Conservation (phyloP, 2,113 vertebrate species). For the Rhineura floridana region DNA sequence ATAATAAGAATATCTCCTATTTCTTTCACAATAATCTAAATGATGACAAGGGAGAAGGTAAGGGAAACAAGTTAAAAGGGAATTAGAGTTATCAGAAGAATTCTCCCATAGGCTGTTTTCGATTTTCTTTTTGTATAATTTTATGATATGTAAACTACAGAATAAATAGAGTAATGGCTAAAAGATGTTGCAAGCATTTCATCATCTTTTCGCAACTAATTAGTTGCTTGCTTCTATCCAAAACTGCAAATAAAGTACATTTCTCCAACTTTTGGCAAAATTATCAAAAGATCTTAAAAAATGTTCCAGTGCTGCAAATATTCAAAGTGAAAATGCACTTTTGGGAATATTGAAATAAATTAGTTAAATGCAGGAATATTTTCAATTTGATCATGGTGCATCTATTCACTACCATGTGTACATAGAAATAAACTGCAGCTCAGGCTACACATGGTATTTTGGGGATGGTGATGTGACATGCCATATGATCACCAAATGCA, state of each 20-base stretch:
- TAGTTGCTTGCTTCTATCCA: neutral
- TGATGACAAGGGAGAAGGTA: slow-evolving; percentile 19
- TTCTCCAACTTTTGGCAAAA: slow-evolving; percentile 13
- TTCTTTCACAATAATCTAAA: slow-evolving; percentile 31
- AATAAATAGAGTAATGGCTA: slow-evolving; percentile 3
- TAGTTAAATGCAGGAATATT: neutral
- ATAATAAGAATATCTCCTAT: neutral
- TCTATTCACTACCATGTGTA: neutral
- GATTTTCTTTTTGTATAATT: slow-evolving; percentile 37
- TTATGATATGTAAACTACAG: slow-evolving; percentile 41
- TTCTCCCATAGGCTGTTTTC: neutral
- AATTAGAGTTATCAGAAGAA: slow-evolving; percentile 42
- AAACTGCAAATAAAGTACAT: slow-evolving; percentile 3
- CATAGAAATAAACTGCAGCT: neutral
- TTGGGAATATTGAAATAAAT: neutral
- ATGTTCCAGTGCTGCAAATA: neutral
- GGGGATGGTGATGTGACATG: neutral
- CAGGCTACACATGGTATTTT: neutral
- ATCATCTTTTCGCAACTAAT: slow-evolving; percentile 37
- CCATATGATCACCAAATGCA: too few relatives aligned
- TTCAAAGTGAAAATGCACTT: neutral
- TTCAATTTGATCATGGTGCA: neutral
- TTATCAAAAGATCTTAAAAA: neutral
- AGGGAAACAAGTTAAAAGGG: slow-evolving; percentile 23
- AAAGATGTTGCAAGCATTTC: neutral